Evolutionary conservation across 2,888 invertebrate species (phyloP), one percentile per base, ranked within the genome.

Genomic region (Lottia scabra): DNA sequence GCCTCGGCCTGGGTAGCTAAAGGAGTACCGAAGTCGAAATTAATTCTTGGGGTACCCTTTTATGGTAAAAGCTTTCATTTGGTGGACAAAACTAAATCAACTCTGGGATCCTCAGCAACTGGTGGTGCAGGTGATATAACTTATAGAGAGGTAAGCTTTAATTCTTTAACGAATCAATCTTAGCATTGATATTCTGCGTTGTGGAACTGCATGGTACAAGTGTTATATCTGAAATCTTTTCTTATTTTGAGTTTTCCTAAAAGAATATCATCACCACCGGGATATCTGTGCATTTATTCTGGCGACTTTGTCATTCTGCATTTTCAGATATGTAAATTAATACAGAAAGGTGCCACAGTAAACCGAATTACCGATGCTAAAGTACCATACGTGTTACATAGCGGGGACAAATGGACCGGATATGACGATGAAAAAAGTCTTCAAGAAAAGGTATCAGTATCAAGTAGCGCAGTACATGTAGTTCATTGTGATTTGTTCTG

Each of bases 31-130:
- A 95, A 65, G 86, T 96, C 96, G 84, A 97, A 97, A 89, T 91
- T 97, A 74, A 93, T 97, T 72, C 96, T 97, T 71, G 97, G 97
- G 66, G 96, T 96, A 95, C 96, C 96, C 19, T 97, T 97, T 15
- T 97, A 97, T 90, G 97, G 97, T 69, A 92, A 96, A 75, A 94
- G 95, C 16, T 97, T 97, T 89, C 96, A 96, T 1, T 91, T 97
- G 81, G 91, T 94, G 63, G 94, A 94, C 19, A 26, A 72, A 12
- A 45, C 26, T 19, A 71, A 75, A 48, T 74, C 75, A 43, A 76
- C 73, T 5, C n/a, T 81, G 13, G 80, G 78, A 3, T 80, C 80
- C 15, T 71, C 78, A 12, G 68, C 70, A 16, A 63, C 2, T 1
- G 44, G 75, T 12, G 75, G 75, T 38, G 71, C 48, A 2, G 84